Conservation (phyloP, 92 coral and sea anemone species). For the Siderastrea radians region DNA sequence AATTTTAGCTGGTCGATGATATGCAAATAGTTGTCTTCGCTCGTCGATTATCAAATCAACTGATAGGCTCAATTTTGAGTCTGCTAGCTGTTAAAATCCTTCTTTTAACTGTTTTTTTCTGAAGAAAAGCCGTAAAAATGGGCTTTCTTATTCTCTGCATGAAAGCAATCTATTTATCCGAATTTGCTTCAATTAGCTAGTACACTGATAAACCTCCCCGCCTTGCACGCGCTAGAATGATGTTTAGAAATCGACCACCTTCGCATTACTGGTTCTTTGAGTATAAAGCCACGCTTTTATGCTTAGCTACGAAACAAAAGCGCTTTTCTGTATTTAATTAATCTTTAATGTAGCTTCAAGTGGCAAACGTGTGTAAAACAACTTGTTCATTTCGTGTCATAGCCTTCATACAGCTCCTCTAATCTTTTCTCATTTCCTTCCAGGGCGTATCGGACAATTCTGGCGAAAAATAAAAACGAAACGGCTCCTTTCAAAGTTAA, state of each 20-base stretch:
- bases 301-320: too few relatives aligned
- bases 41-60: background rate
- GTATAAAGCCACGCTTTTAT: too few relatives aligned
- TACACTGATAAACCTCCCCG: background rate
- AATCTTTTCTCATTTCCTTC: too few relatives aligned
- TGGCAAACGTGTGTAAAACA: too few relatives aligned
- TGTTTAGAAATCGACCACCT: too few relatives aligned
- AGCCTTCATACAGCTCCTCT: background rate
- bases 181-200: background rate
- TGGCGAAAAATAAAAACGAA: too few relatives aligned
- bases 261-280: too few relatives aligned
- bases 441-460: too few relatives aligned
- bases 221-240: background rate
- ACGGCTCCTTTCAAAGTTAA: too few relatives aligned
- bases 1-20: background rate
- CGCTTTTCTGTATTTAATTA: too few relatives aligned
- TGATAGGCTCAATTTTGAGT: background rate
- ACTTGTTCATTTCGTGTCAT: background rate
- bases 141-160: background rate
- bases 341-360: too few relatives aligned
- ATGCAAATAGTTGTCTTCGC: background rate
- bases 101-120: background rate
- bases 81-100: background rate
- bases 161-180: background rate
- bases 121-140: background rate